Conservation (phyloP, 2,113 vertebrate genomes). For the Muntiacus muntjak region DNA sequence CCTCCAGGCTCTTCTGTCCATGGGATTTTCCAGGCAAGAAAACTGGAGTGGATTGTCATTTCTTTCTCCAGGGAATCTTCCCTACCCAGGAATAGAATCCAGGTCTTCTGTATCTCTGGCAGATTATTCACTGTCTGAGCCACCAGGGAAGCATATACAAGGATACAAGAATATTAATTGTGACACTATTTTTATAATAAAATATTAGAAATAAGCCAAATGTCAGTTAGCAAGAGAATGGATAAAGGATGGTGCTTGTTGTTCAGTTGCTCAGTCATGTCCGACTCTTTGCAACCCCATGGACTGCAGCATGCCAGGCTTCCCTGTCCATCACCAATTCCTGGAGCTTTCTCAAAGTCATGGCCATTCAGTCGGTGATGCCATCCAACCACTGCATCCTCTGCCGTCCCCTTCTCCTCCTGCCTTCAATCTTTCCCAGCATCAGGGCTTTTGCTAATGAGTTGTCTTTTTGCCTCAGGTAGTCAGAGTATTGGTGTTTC, state of each 20-base stretch:
- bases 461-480: background rate
- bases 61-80: background rate
- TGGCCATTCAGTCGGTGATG: accelerated
- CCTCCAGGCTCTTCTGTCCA: background rate
- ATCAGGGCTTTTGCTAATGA: background rate
- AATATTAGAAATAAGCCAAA: background rate
- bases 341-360: background rate
- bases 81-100: background rate
- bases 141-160: background rate
- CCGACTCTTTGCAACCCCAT: background rate
- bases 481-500: background rate
- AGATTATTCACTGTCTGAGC: background rate
- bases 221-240: background rate
- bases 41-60: background rate
- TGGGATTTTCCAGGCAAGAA: background rate
- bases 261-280: background rate
- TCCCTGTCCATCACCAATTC: background rate
- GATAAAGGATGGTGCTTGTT: background rate
- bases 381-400: background rate
- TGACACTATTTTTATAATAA: background rate
- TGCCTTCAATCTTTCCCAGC: background rate
- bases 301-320: background rate
- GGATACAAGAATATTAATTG: background rate
- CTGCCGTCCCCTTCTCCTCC: background rate
- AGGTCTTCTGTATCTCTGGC: background rate